phyloP scores from a whole-genome alignment of 2,888 invertebrate species.

The Tillus elongatus region DNA sequence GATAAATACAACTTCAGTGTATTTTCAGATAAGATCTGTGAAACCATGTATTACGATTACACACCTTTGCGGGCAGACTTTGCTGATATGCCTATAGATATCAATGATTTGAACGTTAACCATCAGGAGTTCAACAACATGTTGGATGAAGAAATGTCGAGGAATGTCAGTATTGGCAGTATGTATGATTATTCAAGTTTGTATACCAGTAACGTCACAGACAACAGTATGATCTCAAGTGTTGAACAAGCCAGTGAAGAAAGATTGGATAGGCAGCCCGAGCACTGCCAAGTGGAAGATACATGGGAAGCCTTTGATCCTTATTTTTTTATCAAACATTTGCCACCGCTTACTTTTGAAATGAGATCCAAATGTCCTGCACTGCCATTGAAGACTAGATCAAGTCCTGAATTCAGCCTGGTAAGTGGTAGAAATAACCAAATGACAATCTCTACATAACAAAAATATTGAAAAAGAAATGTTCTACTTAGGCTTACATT shows the following conservation, averaged over 20 bases:
- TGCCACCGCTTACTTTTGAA: slow-evolving; percentile 71
- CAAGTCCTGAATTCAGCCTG: slow-evolving; percentile 88
- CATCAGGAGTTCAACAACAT: slow-evolving; percentile 46
- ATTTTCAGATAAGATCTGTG: slow-evolving; percentile 36
- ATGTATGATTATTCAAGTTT: slow-evolving; percentile 36
- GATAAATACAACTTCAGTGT: slow-evolving; percentile 32
- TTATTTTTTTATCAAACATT: slow-evolving; percentile 83
- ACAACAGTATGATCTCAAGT: slow-evolving; percentile 32
- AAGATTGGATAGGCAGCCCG: slow-evolving; percentile 35
- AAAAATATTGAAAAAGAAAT: too few species aligned
- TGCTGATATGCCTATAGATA: slow-evolving; percentile 37
- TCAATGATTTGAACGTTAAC: slow-evolving; percentile 38
- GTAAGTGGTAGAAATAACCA: too few species aligned
- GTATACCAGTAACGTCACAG: slow-evolving; percentile 27
- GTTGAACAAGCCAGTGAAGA: slow-evolving; percentile 31
- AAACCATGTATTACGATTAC: slow-evolving; percentile 40
- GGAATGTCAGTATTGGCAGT: slow-evolving; percentile 32
- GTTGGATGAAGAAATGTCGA: slow-evolving; percentile 45
- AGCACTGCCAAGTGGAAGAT: slow-evolving; percentile 43
- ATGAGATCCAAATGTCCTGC: slow-evolving; percentile 70
- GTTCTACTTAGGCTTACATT: too few species aligned
- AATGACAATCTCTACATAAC: too few species aligned
- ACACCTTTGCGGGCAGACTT: slow-evolving; percentile 35
- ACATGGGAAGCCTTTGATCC: slow-evolving; percentile 81
- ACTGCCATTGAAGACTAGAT: slow-evolving; percentile 81